Evolutionary conservation across 2,888 invertebrate genomes (phyloP).

Genomic region (Anoncus sp.): DNA sequence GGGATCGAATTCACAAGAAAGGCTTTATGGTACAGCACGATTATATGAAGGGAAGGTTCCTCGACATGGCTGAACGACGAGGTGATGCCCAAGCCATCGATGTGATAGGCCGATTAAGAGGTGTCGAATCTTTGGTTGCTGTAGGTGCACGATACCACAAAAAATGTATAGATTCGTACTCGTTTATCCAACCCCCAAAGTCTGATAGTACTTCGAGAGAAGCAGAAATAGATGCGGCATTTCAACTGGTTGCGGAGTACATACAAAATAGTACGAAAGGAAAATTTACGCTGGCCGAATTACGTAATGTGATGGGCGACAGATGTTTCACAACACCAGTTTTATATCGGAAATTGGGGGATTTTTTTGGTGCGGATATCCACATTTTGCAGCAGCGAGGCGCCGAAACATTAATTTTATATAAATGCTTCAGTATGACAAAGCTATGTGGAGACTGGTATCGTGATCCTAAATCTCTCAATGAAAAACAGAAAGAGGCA

Average conservation of each 20-base stretch:
- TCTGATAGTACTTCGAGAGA: not conserved
- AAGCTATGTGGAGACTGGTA: conserved; percentile 33
- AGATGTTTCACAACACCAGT: not conserved
- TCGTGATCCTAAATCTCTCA: conserved; percentile 17
- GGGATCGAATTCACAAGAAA: conserved; percentile 23
- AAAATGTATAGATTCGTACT: not conserved
- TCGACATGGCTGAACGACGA: conserved; percentile 21
- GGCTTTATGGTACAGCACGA: conserved; percentile 17
- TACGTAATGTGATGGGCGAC: not conserved
- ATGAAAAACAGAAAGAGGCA: conserved; percentile 13
- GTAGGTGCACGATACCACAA: conserved; percentile 43
- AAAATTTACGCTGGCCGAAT: conserved; percentile 29
- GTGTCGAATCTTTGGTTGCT: conserved; percentile 33
- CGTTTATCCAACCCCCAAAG: not conserved
- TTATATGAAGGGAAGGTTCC: conserved; percentile 18
- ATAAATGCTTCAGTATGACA: conserved; percentile 13
- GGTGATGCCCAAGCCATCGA: conserved; percentile 8
- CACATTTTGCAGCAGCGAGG: conserved; percentile 32
- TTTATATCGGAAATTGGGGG: conserved; percentile 23
- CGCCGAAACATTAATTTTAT: conserved; percentile 18
- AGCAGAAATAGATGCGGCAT: conserved; percentile 18
- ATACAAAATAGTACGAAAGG: conserved; percentile 25
- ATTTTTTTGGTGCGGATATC: conserved; percentile 21
- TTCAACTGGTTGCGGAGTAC: conserved; percentile 17
- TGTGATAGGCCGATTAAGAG: conserved; percentile 28